Evolutionary conservation across 2,113 vertebrate genomes (phyloP), one percentile per base, ranked within the genome.

Genomic region (Datnioides undecimradiatus): DNA sequence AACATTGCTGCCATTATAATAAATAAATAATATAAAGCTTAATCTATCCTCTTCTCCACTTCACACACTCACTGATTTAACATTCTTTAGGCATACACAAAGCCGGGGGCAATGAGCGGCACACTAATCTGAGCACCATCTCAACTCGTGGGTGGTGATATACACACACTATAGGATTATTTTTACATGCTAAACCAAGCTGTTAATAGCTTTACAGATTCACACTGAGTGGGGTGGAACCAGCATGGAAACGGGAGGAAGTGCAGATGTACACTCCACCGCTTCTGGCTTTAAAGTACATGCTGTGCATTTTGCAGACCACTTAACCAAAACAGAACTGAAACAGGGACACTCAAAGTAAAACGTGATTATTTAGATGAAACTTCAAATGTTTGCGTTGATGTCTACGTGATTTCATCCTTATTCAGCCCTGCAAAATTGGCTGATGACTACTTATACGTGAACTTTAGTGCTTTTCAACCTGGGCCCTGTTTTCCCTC

Each of bases 201-300:
- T 58, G 31, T 63, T 63, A 69, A 38, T 72, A 51, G 33, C 34
- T 46, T 76, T 59, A 55, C 58, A 55, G 46, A 23, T 27, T 49
- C 21, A 38, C 40, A 45, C 0, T 23, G 69, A 6, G 36, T 6
- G 48, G 31, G 6, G 41, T 21, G 12, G 19, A 43, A 25, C 6
- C 8, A 46, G 54, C 48, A 38, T 41, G 10, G 27, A 73, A 38
- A 38, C 14, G 6, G 13, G n/a, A 29, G 21, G 27, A 5, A 64
- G 34, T 25, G 19, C 13, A 54, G 23, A 76, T 38, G 19, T 25
- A 12, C 9, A n/a, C 25, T n/a, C 19, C 5, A 1, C 29, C 5
- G 9, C 21, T 2, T 3, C 23, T 40, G 19, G 19, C 23, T 31
- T 40, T 36, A 14, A 75, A 65, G 46, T 43, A 21, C 25, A 54